phyloP scores from a whole-genome alignment of 2,797 vertebrate genomes.

The Petrocephalus schoutedeni region DNA sequence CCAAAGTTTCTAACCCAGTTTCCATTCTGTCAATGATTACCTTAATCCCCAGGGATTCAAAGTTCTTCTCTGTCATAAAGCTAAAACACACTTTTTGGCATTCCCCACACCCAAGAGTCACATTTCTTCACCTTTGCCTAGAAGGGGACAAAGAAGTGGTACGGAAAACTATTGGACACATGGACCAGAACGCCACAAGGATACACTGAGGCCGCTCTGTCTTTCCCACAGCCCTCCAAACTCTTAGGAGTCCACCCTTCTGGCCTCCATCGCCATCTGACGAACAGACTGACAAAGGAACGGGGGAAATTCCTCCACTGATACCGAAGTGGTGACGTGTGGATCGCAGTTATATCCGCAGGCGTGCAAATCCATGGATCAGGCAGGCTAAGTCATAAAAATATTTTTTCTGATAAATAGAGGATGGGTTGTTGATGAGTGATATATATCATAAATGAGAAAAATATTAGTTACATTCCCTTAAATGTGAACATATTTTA shows the following conservation, averaged over 20 bases:
- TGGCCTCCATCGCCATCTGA: neutral
- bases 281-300: neutral
- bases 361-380: neutral
- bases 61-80: neutral
- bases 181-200: neutral
- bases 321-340: neutral
- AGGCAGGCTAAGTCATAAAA: neutral
- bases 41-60: neutral
- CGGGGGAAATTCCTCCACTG: neutral
- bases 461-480: neutral
- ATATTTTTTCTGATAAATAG: neutral
- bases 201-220: neutral
- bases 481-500: neutral
- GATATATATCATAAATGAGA: neutral
- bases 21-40: neutral
- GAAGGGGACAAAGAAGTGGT: neutral
- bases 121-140: neutral
- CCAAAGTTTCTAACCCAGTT: neutral
- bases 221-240: no score
- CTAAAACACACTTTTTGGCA: neutral
- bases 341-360: neutral
- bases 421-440: neutral
- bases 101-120: neutral
- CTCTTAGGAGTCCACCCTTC: neutral
- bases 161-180: neutral